phyloP scores from a whole-genome alignment of 2,113 vertebrate genomes.

The Callospermophilus lateralis region DNA sequence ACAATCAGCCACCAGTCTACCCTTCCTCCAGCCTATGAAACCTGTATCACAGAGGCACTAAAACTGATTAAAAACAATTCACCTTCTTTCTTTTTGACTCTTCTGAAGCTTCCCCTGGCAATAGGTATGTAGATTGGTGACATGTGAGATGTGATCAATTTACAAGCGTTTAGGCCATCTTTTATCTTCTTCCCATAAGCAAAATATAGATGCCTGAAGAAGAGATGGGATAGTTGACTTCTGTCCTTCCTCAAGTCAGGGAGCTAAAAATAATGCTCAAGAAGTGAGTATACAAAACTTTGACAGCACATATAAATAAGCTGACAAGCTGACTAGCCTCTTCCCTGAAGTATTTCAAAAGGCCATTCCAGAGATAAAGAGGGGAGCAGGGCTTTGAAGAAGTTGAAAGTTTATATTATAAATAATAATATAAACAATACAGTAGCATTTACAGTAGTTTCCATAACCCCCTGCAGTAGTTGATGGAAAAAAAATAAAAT shows the following conservation, averaged over 20 bases:
- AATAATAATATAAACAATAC: neutral
- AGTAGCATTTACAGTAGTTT: neutral
- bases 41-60: slow-evolving; percentile 23
- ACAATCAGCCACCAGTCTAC: neutral
- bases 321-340: neutral
- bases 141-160: neutral
- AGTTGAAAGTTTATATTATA: neutral
- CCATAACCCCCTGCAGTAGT: neutral
- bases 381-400: neutral
- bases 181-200: neutral
- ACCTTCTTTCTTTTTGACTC: slow-evolving; percentile 66
- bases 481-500: neutral
- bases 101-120: slow-evolving; percentile 8
- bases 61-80: slow-evolving; percentile 54
- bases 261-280: slow-evolving; percentile 19
- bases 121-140: slow-evolving; percentile 36
- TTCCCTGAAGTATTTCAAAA: neutral
- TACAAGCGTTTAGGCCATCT: neutral
- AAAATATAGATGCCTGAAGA: neutral
- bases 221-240: neutral
- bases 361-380: neutral
- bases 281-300: neutral
- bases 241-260: neutral
- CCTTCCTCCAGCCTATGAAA: neutral
- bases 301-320: neutral